A percentile compares a stretch with the other conserved stretches of the same genome.
These are phyloP conservation scores for Gryon sp. DNA, from an alignment of 1,140 invertebrate genomes.

Conservation along the genomic window DNA sequence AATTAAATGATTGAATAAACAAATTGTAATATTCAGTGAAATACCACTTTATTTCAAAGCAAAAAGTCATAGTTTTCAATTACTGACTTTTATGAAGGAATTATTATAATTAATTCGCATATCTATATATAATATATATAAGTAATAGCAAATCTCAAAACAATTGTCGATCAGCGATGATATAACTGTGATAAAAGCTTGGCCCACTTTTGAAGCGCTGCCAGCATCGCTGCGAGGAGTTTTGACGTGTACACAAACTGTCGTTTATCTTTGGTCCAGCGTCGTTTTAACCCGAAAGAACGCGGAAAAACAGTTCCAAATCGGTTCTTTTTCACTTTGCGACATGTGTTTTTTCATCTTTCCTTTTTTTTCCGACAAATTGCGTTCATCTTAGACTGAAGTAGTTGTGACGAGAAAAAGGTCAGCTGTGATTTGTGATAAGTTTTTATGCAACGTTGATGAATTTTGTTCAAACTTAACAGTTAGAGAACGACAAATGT, in stretches of 20 bases:
- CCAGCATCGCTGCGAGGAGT: conserved; percentile 19
- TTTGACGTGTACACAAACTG: conserved; percentile 49
- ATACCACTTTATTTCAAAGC: too few relatives aligned
- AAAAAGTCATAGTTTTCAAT: too few relatives aligned
- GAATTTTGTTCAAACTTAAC: too few relatives aligned
- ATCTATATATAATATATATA: too few relatives aligned
- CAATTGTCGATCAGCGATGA: conserved; percentile 38
- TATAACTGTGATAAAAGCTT: conserved; percentile 29
- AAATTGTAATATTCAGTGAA: too few relatives aligned
- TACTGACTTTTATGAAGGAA: too few relatives aligned
- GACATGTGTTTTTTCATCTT: conserved; percentile 1
- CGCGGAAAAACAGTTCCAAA: conserved; percentile 1
- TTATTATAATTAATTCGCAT: too few relatives aligned
- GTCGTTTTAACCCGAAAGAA: conserved; percentile 1
- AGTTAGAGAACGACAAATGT: too few relatives aligned
- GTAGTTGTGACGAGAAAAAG: conserved; percentile 11
- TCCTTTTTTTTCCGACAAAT: conserved; percentile 3
- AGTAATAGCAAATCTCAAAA: too few relatives aligned
- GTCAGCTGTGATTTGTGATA: conserved; percentile 3
- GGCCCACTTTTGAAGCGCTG: conserved; percentile 35
- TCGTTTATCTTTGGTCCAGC: conserved; percentile 51
- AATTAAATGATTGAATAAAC: too few relatives aligned
- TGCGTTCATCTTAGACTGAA: conserved; percentile 12
- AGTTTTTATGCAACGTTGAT: conserved; percentile 2
- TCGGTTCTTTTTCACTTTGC: conserved; percentile 11